phyloP scores from a whole-genome alignment of 2,797 vertebrate species.

The Eupleurogrammus muticus region DNA sequence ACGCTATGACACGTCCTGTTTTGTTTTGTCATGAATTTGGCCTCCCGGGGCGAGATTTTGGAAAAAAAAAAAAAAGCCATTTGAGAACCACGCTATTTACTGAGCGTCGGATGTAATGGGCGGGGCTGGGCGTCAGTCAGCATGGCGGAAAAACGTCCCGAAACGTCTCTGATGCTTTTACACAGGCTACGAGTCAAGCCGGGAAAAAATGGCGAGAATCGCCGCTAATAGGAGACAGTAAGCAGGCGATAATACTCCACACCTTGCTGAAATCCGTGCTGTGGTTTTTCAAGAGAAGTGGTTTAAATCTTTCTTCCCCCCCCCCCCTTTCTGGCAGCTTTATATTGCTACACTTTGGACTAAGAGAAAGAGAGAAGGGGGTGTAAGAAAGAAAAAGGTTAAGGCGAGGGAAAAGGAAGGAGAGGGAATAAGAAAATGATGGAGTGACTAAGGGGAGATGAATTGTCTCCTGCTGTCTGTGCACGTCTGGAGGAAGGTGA shows the following conservation, averaged over 20 bases:
- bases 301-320: constrained; percentile 4
- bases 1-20: constrained; percentile 73
- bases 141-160: constrained; percentile 56
- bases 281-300: neutral
- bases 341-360: neutral
- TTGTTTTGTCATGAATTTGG: constrained; percentile 79
- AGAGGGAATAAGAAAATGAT: constrained; percentile 50
- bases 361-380: constrained; percentile 21
- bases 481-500: constrained; percentile 60
- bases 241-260: constrained; percentile 29
- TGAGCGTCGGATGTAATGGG: constrained; percentile 61
- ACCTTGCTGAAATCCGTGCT: constrained; percentile 29
- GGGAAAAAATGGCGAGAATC: constrained; percentile 49
- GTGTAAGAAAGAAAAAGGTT: constrained; percentile 32
- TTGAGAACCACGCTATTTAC: constrained; percentile 65
- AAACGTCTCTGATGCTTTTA: constrained; percentile 59
- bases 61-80: constrained; percentile 47
- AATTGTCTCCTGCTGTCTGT: constrained; percentile 55
- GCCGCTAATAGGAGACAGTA: constrained; percentile 39
- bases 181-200: constrained; percentile 57
- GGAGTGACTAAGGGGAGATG: constrained; percentile 57
- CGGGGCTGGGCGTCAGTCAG: constrained; percentile 34
- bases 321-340: neutral
- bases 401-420: constrained; percentile 18
- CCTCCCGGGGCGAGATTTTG: no score